Evolutionary conservation across 1,140 invertebrate genomes (phyloP).

Genomic region (Drosophila bipectinata): DNA sequence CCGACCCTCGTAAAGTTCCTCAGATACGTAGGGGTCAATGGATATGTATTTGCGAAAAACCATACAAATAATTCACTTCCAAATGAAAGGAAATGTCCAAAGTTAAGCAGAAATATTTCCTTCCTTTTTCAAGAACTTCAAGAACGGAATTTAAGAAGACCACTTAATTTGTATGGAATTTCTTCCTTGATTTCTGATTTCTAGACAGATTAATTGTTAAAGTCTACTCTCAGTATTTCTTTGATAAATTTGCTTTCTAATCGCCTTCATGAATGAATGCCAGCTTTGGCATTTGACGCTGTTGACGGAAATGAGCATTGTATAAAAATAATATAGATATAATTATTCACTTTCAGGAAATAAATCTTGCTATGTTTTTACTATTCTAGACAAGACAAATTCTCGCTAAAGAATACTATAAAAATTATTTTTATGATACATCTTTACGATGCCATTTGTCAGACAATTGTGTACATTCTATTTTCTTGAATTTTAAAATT

Average conservation of each 20-base stretch:
- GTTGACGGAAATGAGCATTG: slow-evolving; percentile 38
- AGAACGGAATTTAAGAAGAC: too few species aligned
- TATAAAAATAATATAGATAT: slow-evolving; percentile 26
- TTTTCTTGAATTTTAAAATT: not conserved
- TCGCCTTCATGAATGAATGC: slow-evolving; percentile 38
- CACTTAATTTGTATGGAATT: slow-evolving; percentile 8
- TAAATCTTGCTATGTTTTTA: slow-evolving; percentile 18
- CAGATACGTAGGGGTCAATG: not conserved
- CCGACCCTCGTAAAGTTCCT: slow-evolving; percentile 32
- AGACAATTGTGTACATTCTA: slow-evolving; percentile 36
- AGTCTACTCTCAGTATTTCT: slow-evolving; percentile 8
- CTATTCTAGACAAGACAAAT: slow-evolving; percentile 22
- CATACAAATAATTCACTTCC: not conserved
- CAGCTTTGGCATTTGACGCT: slow-evolving; percentile 25
- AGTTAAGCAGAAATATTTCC: not conserved
- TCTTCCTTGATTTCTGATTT: slow-evolving; percentile 2
- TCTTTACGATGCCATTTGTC: slow-evolving; percentile 30
- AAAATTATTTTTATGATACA: slow-evolving; percentile 27
- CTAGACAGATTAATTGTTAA: slow-evolving; percentile 20
- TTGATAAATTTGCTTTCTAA: slow-evolving; percentile 28
- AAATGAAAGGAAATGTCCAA: slow-evolving; percentile 1
- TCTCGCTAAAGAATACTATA: slow-evolving; percentile 10
- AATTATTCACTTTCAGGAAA: slow-evolving; percentile 50
- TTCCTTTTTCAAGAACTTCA: not conserved
- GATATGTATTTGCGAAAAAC: slow-evolving; percentile 25